Base-by-base conservation (phyloP, 2,113 vertebrate species). In the crab-eating macaque (Macaca fascicularis) region DNA sequence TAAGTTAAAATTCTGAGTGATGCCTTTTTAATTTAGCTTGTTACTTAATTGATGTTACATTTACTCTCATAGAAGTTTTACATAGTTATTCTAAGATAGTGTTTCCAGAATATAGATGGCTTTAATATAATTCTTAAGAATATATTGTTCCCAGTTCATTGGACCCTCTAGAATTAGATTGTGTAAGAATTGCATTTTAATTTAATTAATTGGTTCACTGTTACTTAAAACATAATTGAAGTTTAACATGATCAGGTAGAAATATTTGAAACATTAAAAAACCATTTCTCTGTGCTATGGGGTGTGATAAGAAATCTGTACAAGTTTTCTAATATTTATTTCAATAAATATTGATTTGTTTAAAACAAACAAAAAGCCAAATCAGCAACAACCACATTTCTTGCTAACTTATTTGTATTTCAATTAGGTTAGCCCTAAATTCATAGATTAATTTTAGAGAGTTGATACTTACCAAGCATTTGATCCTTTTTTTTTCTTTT, bases 71-170 rank as follows among this genome's bases (percentile, higher is more conserved):
- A n/a, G 64, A 74, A 45, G 12, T 38, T 82, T 45, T 55, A 64
- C 38, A 48, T 88, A 74, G 75, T 92, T 93, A 81, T 81, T 50
- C 76, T n/a, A 95, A 55, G 16, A 50, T 14, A 70, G 14, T 64
- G 8, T 82, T 95, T 92, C n/a, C 17, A 23, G 30, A 88, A 85
- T 52, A 86, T 35, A 86, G 79, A 94, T 75, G 27, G 20, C 20
- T 83, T 57, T 69, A 76, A 89, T 38, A 76, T 35, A 93, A 83
- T 67, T 93, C 67, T 95, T 95, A 92, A 91, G 45, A 78, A 72
- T 72, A 35, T 70, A 48, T 61, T 4, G 40, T 57, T 78, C 70
- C 70, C 17, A 95, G 12, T 38, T 95, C 48, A 48, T 32, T 69
- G 50, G 30, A 84, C 59, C 57, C 17, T 43, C 38, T 90, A 57